phyloP scores from a whole-genome alignment of 2,797 vertebrate genomes.

The Sphenodon punctatus region DNA sequence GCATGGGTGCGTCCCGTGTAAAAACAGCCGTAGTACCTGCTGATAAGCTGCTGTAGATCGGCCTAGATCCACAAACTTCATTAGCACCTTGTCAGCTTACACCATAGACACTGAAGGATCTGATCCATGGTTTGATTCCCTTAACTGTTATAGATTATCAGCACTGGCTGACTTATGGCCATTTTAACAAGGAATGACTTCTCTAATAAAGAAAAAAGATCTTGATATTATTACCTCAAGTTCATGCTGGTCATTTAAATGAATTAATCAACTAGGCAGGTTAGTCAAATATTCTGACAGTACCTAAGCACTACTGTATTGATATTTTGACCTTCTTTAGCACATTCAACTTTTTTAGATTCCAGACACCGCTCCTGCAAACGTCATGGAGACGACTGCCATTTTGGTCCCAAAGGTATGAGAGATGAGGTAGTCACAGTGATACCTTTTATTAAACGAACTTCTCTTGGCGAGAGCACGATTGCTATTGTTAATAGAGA shows the following conservation, averaged over 20 bases:
- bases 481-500: no score
- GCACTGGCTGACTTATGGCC: neutral
- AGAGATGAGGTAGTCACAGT: no score
- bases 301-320: neutral
- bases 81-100: accelerated
- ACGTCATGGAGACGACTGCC: no score
- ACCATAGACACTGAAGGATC: no score
- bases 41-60: neutral
- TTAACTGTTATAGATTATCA: neutral
- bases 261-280: neutral
- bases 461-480: no score
- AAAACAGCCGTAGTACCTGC: neutral
- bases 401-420: no score
- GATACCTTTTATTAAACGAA: no score
- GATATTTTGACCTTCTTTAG: neutral
- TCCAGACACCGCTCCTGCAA: neutral
- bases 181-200: neutral
- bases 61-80: neutral
- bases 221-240: neutral
- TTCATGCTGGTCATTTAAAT: neutral
- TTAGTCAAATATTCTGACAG: neutral
- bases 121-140: no score
- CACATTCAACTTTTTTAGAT: neutral
- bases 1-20: no score
- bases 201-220: no score